Percentiles rank a stretch among this genome's conserved stretches.
phyloP scores from a whole-genome alignment of 2,888 invertebrate genomes.

The Smittia aterrima region DNA sequence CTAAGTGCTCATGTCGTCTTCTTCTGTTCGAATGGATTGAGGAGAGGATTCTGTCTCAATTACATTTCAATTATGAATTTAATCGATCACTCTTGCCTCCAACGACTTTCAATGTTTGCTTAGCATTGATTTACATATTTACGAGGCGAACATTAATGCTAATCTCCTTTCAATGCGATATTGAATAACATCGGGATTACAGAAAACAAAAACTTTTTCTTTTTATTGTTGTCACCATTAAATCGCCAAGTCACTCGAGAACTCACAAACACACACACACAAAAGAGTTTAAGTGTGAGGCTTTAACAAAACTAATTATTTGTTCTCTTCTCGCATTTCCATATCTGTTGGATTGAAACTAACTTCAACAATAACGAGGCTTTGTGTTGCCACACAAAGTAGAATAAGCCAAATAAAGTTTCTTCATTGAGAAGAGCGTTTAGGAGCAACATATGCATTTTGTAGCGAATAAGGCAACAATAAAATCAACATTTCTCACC shows the following conservation, averaged over 20 bases:
- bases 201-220: constrained; percentile 8
- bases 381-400: constrained; percentile 38
- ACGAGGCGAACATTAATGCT: constrained; percentile 12
- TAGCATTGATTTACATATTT: constrained; percentile 9
- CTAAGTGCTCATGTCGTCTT: not conserved
- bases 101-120: constrained; percentile 2
- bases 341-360: constrained; percentile 1
- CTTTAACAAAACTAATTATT: constrained; percentile 29
- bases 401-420: constrained; percentile 15
- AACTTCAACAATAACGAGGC: constrained; percentile 28
- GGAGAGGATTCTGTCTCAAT: not conserved
- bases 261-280: not conserved
- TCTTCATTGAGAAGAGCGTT: not conserved
- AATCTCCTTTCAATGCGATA: constrained; percentile 23
- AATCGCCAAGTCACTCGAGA: not conserved
- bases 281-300: not conserved
- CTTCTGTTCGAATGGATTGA: too few species aligned
- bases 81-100: constrained; percentile 14
- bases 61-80: constrained; percentile 21
- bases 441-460: constrained; percentile 33
- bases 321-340: constrained; percentile 22
- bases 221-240: constrained; percentile 18
- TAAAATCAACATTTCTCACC: constrained; percentile 37
- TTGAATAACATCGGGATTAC: constrained; percentile 10
- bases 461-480: constrained; percentile 16